Conservation (phyloP, 2,797 vertebrate species). For the Spatula clypeata region DNA sequence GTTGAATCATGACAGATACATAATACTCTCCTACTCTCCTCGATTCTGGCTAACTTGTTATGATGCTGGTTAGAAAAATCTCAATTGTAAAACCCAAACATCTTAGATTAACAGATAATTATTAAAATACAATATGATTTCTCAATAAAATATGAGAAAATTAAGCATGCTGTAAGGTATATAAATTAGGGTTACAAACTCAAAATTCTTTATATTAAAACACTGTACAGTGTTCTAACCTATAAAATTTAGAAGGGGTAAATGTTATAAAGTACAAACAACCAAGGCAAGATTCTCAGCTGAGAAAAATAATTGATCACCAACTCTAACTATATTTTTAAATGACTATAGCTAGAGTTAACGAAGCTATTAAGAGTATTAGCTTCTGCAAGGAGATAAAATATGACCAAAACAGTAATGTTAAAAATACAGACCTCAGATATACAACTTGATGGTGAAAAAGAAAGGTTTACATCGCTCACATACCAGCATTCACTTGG, state of each 20-base stretch:
- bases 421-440: not conserved
- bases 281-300: not conserved
- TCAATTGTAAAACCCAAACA: not conserved
- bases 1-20: not conserved
- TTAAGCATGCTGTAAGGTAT: not conserved
- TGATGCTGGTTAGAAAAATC: not conserved
- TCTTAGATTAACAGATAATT: not conserved
- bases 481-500: conserved; percentile 18
- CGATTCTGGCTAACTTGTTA: not conserved
- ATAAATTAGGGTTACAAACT: not conserved
- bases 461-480: not conserved
- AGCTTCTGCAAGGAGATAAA: not conserved
- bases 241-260: not conserved
- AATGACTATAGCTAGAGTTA: not conserved
- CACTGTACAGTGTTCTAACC: not conserved
- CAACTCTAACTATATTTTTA: not conserved
- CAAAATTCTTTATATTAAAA: not conserved
- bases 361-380: not conserved
- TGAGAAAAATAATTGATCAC: not conserved
- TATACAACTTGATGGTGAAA: not conserved
- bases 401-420: not conserved
- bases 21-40: not conserved
- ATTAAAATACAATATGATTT: not conserved
- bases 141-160: not conserved
- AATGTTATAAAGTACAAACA: not conserved